Evolutionary conservation across 2,113 vertebrate species (phyloP).

Genomic region (zebrafish (Danio rerio)): GRCz12tu NC_133186.1:42205501-42206000

Average conservation of each 20-base stretch:
- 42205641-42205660: constrained; percentile 45
- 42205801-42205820: constrained; percentile 56
- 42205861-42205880: constrained; percentile 43
- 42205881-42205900: constrained; percentile 45
- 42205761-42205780: constrained; percentile 52
- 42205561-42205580: constrained; percentile 36
- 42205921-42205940: constrained; percentile 34
- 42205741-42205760: constrained; percentile 44
- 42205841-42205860: constrained; percentile 45
- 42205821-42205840: constrained; percentile 54
- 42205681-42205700: constrained; percentile 54
- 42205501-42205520: constrained; percentile 53
- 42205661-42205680: constrained; percentile 49
- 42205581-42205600: constrained; percentile 14
- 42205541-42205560: constrained; percentile 51
- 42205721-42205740: constrained; percentile 43
- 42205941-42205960: background rate
- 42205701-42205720: constrained; percentile 51
- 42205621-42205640: constrained; percentile 44
- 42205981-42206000: constrained; percentile 23
- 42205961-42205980: constrained; percentile 30
- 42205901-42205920: constrained; percentile 47
- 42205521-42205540: constrained; percentile 54
- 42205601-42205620: constrained; percentile 41
- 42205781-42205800: constrained; percentile 33